These are phyloP conservation scores for Eupithecia centaureata DNA, from an alignment of 2,888 invertebrate species.

Conservation along the genomic window DNA sequence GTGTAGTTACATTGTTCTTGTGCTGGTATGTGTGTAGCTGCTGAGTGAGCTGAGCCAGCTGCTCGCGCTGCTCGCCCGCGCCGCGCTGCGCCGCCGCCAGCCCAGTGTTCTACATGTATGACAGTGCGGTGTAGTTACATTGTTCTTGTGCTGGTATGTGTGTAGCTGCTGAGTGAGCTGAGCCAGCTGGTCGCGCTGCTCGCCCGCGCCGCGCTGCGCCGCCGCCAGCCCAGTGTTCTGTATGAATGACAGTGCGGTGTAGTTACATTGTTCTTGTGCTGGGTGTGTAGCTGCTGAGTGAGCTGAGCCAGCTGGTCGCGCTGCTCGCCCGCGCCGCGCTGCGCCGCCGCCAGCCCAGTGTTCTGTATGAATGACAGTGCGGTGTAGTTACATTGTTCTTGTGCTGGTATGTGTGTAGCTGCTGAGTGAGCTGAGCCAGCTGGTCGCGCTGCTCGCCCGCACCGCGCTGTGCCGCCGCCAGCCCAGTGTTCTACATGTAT, in stretches of 20 bases:
- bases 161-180: conserved; percentile 84
- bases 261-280: conserved; percentile 84
- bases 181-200: conserved; percentile 69
- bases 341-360: too few species aligned
- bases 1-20: too few species aligned
- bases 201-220: conserved; percentile 47
- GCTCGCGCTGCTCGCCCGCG: conserved; percentile 63
- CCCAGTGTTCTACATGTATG: neutral
- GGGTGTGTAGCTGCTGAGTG: too few species aligned
- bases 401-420: too few species aligned
- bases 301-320: too few species aligned
- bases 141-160: conserved; percentile 90
- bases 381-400: conserved; percentile 9
- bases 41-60: conserved; percentile 75
- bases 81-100: conserved; percentile 38
- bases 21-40: conserved; percentile 89
- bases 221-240: too few species aligned
- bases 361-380: neutral
- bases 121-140: neutral
- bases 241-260: neutral
- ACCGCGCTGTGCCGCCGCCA: too few species aligned
- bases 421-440: too few species aligned
- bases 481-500: too few species aligned
- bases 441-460: too few species aligned
- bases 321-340: too few species aligned